Evolutionary conservation across 2,888 invertebrate species (phyloP), one percentile per base, ranked within the genome.

Genomic region (Apamea anceps): DNA sequence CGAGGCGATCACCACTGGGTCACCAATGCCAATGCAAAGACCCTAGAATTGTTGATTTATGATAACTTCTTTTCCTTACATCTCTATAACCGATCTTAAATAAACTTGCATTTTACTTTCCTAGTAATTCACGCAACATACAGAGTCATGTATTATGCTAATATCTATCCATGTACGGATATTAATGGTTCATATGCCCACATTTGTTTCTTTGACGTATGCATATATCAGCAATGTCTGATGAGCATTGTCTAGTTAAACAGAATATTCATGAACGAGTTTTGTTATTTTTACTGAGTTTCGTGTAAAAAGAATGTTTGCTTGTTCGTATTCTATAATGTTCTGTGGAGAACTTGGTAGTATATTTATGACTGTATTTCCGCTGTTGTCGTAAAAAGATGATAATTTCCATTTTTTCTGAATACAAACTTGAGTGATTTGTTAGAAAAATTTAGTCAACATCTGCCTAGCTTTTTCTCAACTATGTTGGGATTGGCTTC

Each of bases 81-180:
- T 81, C 68, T 63, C 37, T 68, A 63, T 80, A 63, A 2, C 21
- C n/a, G 37, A 68, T 74, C 32, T 54, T 63, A n/a, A 78, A 77
- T 66, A 65, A 79, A 84, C 51, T 75, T 73, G 60, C n/a, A 28
- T 68, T 63, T 75, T 60, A 77, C 78, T 81, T 85, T 90, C 82
- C 80, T 62, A 76, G 66, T 85, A 79, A 81, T 88, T 87, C 85
- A 84, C 81, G 79, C 85, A 80, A 81, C 79, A 80, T 78, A 79
- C n/a, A 72, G 12, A 72, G 48, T 13, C 32, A 57, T 83, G 75
- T 87, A n/a, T 79, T 88, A 88, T 88, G 88, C 5, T 63, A 85
- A 88, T 85, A 25, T 0, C 2, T 1, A 48, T 18, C 88, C 85
- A 84, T 78, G 21, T 87, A 88, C 10, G 85, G 88, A 66, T 60